Percentiles rank a stretch among this genome's conserved stretches.
Evolutionary conservation across 2,113 vertebrate species (phyloP).

Genomic region (Arothron firmamentum): DNA sequence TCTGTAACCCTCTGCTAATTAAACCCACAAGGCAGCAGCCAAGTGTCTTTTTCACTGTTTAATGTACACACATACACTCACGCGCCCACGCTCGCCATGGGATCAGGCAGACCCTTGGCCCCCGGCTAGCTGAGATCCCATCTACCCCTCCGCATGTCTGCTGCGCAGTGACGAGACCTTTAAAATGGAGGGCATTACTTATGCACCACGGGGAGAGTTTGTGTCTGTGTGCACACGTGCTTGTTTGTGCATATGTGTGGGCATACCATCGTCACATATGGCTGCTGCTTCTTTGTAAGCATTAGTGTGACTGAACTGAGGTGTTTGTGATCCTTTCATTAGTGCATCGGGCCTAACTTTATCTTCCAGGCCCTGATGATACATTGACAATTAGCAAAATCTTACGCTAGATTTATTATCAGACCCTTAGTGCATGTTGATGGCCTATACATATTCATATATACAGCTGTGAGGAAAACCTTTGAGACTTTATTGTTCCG

Average conservation of each 20-base stretch:
- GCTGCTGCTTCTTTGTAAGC: background rate
- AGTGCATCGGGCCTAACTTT: slow-evolving; percentile 6
- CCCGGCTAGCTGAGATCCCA: slow-evolving; percentile 49
- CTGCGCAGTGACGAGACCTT: slow-evolving; percentile 71
- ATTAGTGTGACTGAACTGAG: background rate
- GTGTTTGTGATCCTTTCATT: slow-evolving; percentile 21
- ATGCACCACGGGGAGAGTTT: slow-evolving; percentile 36
- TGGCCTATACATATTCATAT: slow-evolving; percentile 64
- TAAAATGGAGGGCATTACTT: slow-evolving; percentile 66
- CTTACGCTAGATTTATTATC: slow-evolving; percentile 63
- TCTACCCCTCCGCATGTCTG: slow-evolving; percentile 53
- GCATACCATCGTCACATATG: background rate
- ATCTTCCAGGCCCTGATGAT: slow-evolving; percentile 23
- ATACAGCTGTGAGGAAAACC: slow-evolving; percentile 1
- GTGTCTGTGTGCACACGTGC: slow-evolving; percentile 1
- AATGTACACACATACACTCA: slow-evolving; percentile 18
- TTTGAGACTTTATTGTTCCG: no score
- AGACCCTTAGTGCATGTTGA: slow-evolving; percentile 58
- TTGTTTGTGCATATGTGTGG: slow-evolving; percentile 8
- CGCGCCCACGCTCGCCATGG: slow-evolving; percentile 7
- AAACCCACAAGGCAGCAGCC: slow-evolving; percentile 72
- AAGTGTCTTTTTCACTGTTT: slow-evolving; percentile 50
- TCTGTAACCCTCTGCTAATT: slow-evolving; percentile 71
- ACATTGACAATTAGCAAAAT: slow-evolving; percentile 50
- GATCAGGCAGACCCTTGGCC: slow-evolving; percentile 46